phyloP scores from a whole-genome alignment of 1,140 invertebrate genomes.

The Drosophila tropicalis region DNA sequence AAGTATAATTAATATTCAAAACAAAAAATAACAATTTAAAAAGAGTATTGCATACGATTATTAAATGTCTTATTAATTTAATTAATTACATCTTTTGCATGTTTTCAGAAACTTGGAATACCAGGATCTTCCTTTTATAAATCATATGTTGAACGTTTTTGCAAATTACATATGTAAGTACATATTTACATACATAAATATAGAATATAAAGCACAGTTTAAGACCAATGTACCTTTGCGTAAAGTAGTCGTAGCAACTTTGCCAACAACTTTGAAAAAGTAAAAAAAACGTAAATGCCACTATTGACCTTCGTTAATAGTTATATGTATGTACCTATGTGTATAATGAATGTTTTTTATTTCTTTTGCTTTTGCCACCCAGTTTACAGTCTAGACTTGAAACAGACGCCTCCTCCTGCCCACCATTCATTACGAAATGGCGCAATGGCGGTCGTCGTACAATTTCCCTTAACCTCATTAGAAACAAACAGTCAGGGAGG shows the following conservation, averaged over 20 bases:
- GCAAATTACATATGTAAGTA: conserved; percentile 68
- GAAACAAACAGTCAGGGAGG: conserved; percentile 51
- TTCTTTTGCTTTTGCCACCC: conserved; percentile 19
- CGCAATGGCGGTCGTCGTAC: conserved; percentile 54
- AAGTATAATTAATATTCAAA: no score
- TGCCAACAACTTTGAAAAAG: background rate
- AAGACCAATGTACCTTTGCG: background rate
- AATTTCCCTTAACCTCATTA: conserved; percentile 73
- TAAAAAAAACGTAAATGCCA: conserved; percentile 26
- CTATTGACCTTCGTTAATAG: conserved; percentile 65
- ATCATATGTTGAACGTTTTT: conserved; percentile 48
- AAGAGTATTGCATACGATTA: no score
- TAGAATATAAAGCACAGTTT: background rate
- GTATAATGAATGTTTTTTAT: conserved; percentile 16
- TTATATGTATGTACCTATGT: no score
- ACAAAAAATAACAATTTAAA: no score
- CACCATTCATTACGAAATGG: conserved; percentile 24
- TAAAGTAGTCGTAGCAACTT: conserved; percentile 21
- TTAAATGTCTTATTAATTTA: no score
- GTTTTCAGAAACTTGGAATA: conserved; percentile 50
- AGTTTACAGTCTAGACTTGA: conserved; percentile 66
- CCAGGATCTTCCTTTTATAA: conserved; percentile 35
- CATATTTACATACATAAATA: background rate
- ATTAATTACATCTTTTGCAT: no score
- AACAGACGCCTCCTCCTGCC: conserved; percentile 50